A percentile compares a stretch with the other conserved stretches of the same genome.
phyloP scores from a whole-genome alignment of 2,797 vertebrate genomes.

The Malacoraja senta region DNA sequence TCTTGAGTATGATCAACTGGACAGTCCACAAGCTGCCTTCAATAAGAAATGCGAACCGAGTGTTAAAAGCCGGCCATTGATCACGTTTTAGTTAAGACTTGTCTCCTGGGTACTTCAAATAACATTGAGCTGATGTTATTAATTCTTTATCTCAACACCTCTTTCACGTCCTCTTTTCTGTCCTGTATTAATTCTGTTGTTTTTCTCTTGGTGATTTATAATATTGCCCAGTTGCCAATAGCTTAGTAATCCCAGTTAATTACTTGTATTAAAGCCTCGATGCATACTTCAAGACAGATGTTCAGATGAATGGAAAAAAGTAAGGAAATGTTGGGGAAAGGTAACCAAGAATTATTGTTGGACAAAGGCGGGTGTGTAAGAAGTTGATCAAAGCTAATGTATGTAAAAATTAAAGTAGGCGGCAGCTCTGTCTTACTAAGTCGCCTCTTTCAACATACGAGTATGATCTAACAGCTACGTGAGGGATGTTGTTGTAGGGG shows the following conservation, averaged over 20 bases:
- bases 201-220: background rate
- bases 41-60: background rate
- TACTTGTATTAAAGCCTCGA: too few relatives aligned
- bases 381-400: background rate
- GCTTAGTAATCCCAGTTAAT: background rate
- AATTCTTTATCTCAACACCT: background rate
- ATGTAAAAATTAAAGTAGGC: background rate
- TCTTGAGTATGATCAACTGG: conserved; percentile 3
- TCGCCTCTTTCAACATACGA: too few relatives aligned
- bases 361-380: background rate
- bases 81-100: background rate
- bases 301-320: too few relatives aligned
- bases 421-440: background rate
- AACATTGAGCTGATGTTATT: background rate
- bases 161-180: background rate
- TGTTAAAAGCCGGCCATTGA: conserved; percentile 22
- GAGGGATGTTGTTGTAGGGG: too few relatives aligned
- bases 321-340: too few relatives aligned
- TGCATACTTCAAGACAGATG: too few relatives aligned
- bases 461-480: too few relatives aligned
- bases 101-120: background rate
- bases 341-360: background rate
- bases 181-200: background rate
- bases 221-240: background rate
- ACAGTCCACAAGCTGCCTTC: background rate